These are phyloP conservation scores for Machaerirhynchus nigripectus DNA, from an alignment of 2,113 vertebrate species.

Conservation along the genomic window DNA sequence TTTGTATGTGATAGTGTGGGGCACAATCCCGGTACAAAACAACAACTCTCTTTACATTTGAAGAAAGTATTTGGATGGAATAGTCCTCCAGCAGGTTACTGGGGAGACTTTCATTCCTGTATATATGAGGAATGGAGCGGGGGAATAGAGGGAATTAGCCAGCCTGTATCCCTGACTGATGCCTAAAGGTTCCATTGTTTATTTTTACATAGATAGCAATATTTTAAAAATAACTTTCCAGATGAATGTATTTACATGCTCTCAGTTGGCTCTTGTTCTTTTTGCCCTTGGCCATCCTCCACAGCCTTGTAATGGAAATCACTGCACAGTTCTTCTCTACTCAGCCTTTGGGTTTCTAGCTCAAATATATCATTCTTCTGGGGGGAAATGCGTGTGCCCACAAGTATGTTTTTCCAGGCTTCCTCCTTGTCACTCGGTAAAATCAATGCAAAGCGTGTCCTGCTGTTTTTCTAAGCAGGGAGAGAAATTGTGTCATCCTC, in stretches of 20 bases:
- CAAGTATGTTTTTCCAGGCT: not conserved
- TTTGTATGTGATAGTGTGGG: not conserved
- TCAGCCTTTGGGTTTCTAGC: not conserved
- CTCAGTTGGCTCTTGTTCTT: not conserved
- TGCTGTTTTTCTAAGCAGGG: not conserved
- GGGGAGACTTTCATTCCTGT: not conserved
- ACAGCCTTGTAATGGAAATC: not conserved
- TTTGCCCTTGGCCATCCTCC: not conserved
- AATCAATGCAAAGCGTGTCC: not conserved
- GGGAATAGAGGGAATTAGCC: not conserved
- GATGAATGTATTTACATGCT: not conserved
- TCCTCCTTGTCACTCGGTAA: not conserved
- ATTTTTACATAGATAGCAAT: not conserved
- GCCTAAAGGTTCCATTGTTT: not conserved
- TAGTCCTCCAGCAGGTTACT: not conserved
- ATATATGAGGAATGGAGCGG: rapidly evolving
- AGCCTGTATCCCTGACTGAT: not conserved
- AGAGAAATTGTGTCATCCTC: not conserved
- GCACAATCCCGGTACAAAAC: not conserved
- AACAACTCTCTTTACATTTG: not conserved
- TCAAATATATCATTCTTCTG: not conserved
- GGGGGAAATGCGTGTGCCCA: not conserved
- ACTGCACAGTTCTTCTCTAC: not conserved
- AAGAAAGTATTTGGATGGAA: not conserved
- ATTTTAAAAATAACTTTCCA: not conserved